These are phyloP conservation scores for Hippolais icterina DNA, from an alignment of 2,113 vertebrate species.

Conservation along the genomic window DNA sequence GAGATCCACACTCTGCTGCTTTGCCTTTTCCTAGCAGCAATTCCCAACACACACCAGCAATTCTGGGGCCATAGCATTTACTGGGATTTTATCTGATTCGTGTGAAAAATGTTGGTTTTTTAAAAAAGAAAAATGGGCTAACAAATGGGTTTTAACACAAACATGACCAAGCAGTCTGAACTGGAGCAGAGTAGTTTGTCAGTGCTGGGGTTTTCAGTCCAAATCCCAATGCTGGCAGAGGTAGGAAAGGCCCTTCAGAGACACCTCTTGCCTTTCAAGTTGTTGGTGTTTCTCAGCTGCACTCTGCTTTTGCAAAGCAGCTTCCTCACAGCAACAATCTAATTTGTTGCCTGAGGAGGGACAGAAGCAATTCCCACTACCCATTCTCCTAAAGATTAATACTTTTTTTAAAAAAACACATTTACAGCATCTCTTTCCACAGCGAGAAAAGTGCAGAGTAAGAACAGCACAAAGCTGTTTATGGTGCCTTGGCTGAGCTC, in stretches of 20 bases:
- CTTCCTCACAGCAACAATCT: background rate
- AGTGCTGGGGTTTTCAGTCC: background rate
- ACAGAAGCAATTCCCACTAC: conserved; percentile 9
- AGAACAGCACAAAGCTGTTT: background rate
- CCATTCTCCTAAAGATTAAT: background rate
- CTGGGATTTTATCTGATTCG: background rate
- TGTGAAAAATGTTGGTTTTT: background rate
- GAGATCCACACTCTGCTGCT: accelerated
- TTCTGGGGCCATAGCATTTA: background rate
- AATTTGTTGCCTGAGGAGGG: background rate
- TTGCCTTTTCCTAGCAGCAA: background rate
- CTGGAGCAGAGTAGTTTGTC: background rate
- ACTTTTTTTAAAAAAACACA: background rate
- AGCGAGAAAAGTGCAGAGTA: background rate
- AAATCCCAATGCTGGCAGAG: background rate
- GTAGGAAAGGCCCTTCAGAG: background rate
- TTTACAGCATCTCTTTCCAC: background rate
- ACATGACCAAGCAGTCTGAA: background rate
- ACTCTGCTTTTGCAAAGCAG: background rate
- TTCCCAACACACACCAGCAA: accelerated
- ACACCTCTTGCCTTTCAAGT: background rate
- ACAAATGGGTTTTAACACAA: background rate
- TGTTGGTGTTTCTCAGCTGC: background rate
- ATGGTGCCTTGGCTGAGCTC: background rate
- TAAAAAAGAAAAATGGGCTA: background rate